Conservation (phyloP, 1,140 invertebrate genomes). For the Zophobas atratus region DNA sequence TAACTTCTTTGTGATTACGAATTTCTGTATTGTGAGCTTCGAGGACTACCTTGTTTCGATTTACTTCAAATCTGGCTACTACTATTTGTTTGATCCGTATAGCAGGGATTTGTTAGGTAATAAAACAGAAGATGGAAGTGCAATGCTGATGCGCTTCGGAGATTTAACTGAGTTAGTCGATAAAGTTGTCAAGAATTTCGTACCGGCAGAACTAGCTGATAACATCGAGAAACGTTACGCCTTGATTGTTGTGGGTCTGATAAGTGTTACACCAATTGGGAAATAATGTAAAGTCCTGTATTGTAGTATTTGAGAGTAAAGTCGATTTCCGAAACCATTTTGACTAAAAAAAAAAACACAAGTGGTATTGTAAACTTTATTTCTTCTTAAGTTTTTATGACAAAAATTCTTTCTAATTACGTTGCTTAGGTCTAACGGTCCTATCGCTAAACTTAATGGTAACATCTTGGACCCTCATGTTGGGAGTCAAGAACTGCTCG, state of each 20-base stretch:
- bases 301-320: too few species aligned
- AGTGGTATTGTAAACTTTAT: too few species aligned
- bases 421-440: constrained; percentile 51
- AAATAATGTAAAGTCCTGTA: background rate
- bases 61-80: constrained; percentile 53
- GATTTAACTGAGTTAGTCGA: background rate
- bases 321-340: too few species aligned
- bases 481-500: constrained; percentile 76
- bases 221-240: background rate
- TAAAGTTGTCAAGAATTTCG: constrained; percentile 1
- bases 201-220: background rate
- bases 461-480: constrained; percentile 76
- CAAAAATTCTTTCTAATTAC: background rate
- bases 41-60: constrained; percentile 46
- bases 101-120: constrained; percentile 47
- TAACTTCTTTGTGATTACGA: constrained; percentile 55
- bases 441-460: constrained; percentile 68
- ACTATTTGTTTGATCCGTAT: constrained; percentile 59
- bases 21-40: constrained; percentile 51
- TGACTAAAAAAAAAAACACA: too few species aligned
- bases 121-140: background rate
- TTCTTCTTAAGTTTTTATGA: too few species aligned
- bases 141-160: background rate
- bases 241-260: background rate
- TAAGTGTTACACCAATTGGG: background rate